These are phyloP conservation scores for Oxycera nigricornis DNA, from an alignment of 2,888 invertebrate species.

Conservation along the genomic window DNA sequence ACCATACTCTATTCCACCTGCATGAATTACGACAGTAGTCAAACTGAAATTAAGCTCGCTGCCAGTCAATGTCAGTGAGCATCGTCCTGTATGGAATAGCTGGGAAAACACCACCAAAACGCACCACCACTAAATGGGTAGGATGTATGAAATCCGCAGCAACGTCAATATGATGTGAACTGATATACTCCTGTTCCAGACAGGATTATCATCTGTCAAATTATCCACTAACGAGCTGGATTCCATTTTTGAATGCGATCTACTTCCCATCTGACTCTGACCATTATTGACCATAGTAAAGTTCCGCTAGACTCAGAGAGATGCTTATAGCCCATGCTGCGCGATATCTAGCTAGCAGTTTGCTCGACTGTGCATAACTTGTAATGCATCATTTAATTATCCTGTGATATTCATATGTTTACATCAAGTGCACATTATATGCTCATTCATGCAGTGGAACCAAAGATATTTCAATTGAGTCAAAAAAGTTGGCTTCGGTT, in stretches of 20 bases:
- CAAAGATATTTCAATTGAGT: conserved; percentile 1
- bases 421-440: background rate
- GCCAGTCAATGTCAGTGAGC: conserved; percentile 20
- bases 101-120: background rate
- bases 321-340: background rate
- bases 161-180: background rate
- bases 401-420: conserved; percentile 18
- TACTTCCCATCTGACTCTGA: background rate
- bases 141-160: background rate
- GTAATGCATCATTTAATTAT: conserved; percentile 28
- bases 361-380: background rate
- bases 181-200: background rate
- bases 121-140: background rate
- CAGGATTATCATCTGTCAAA: background rate
- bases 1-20: background rate
- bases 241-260: background rate
- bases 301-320: background rate
- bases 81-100: background rate
- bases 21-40: background rate
- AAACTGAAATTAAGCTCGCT: conserved; percentile 14
- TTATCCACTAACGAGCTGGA: background rate
- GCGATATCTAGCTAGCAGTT: background rate
- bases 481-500: background rate
- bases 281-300: background rate
- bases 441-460: background rate